A percentile compares a stretch with the other conserved stretches of the same genome.
Evolutionary conservation across 2,888 invertebrate species (phyloP).

Genomic region (Tromatobia lineatoria): DNA sequence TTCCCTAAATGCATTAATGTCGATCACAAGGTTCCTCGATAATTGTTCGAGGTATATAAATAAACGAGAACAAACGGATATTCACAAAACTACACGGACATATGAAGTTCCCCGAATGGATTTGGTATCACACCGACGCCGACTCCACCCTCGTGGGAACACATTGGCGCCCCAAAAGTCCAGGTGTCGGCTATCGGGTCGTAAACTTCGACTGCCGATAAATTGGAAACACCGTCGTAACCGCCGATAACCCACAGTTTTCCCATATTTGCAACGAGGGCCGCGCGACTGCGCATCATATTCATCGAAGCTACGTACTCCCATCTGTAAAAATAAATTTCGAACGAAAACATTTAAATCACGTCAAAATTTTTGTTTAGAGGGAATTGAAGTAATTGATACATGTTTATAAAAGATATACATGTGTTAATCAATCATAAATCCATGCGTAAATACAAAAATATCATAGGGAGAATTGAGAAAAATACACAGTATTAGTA

Average conservation of each 20-base stretch:
- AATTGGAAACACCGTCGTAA: constrained; percentile 92
- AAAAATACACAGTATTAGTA: too few relatives aligned
- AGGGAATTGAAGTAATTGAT: too few relatives aligned
- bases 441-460: too few relatives aligned
- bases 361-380: too few relatives aligned
- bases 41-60: constrained; percentile 14
- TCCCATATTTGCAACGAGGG: constrained; percentile 93
- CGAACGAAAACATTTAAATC: not conserved
- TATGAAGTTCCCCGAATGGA: constrained; percentile 65
- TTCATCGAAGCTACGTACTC: constrained; percentile 92
- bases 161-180: constrained; percentile 92
- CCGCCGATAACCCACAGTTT: constrained; percentile 94
- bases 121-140: constrained; percentile 94
- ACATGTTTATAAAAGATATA: too few relatives aligned
- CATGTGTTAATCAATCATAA: too few relatives aligned
- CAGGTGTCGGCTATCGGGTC: constrained; percentile 91
- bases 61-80: constrained; percentile 16
- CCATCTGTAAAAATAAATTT: constrained; percentile 87
- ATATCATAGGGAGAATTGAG: too few relatives aligned
- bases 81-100: constrained; percentile 47
- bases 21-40: constrained; percentile 50
- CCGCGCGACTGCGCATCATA: constrained; percentile 93
- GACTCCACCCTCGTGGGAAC: constrained; percentile 95
- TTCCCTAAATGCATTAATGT: constrained; percentile 59
- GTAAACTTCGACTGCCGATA: constrained; percentile 94